Base-by-base conservation (phyloP, 1,140 invertebrate genomes). In the Pseudomyrmex concolor region DNA sequence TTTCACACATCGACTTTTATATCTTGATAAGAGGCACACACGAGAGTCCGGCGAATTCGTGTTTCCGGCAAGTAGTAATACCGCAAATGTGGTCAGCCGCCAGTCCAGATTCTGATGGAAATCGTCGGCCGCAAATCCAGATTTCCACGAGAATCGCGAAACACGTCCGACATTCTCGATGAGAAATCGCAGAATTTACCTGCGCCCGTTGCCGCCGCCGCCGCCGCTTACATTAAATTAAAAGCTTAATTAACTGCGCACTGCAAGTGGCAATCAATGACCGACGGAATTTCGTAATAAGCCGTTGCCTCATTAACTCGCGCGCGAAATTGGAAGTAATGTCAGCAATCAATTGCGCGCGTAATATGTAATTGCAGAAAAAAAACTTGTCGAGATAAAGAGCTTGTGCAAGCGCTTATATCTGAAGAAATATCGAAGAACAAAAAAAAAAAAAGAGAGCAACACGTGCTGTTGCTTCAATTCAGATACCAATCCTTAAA, bases 71-170 rank as follows among this genome's bases (percentile, higher is more conserved):
- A 87, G 86, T 76, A 71, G 86, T 86, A 87, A 87, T 78, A 87
- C 85, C 86, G 85, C 68, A 87, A 87, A 86, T 87, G 86, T 60
- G 85, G 85, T 87, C 85, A 83, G 76, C 82, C 76, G 86, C 86
- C 70, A 86, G 85, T 86, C 85, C 72, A 87, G 86, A 87, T 86
- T 87, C 83, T 74, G 80, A 64, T 72, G 78, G 70, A 82, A 82
- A 82, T 73, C 68, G 59, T 25, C 67, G 68, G 76, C 82, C 83
- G 86, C 86, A 86, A 87, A 83, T 86, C 85, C 72, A 84, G 86
- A 87, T 87, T 87, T 87, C 73, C 73, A 64, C 57, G 70, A 74
- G 50, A 82, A 74, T 63, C 68, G 67, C 66, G 81, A 80, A 80
- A 80, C 76, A 70, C 76, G 62, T 72, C 84, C 80, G 17, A 62